Evolutionary conservation across 1,140 invertebrate genomes (phyloP).

Genomic region (Artemia franciscana): DNA sequence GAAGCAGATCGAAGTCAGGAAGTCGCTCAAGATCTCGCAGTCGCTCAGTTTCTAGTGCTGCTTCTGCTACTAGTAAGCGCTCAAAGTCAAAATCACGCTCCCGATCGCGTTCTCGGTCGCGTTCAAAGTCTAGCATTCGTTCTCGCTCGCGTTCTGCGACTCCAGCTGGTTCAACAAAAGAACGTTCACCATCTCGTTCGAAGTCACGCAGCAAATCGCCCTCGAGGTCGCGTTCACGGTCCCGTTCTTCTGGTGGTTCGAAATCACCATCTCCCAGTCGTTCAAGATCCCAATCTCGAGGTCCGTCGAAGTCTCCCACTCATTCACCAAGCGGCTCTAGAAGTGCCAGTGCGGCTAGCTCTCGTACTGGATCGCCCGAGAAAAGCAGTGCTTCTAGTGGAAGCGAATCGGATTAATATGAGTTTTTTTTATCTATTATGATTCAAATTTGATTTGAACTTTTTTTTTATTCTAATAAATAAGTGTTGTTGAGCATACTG

Average conservation of each 20-base stretch:
- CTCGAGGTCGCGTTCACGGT: conserved; percentile 16
- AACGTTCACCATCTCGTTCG: conserved; percentile 2
- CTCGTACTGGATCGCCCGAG: background rate
- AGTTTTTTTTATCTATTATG: background rate
- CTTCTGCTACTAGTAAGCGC: no score
- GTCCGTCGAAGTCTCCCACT: conserved; percentile 13
- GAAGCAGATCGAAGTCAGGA: conserved; percentile 6
- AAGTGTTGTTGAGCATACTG: no score
- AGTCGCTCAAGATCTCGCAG: conserved; percentile 7
- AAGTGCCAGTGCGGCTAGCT: background rate
- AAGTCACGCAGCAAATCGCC: conserved; percentile 10
- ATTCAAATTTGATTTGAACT: no score
- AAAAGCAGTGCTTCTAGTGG: background rate
- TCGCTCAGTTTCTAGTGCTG: no score
- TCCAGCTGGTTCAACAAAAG: no score
- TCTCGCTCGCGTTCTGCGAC: conserved; percentile 10
- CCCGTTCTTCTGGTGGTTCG: conserved; percentile 1
- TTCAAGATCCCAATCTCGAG: conserved; percentile 18
- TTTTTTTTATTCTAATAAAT: no score
- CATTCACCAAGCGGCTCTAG: conserved; percentile 6
- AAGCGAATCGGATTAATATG: background rate
- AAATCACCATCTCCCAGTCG: conserved; percentile 4
- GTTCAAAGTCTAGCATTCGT: conserved; percentile 17
- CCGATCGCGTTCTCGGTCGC: conserved; percentile 7
- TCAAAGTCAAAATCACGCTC: no score